Percentiles rank a stretch among this genome's conserved stretches.
Conservation (phyloP, 2,113 vertebrate genomes). For the Megaptera novaeangliae region DNA sequence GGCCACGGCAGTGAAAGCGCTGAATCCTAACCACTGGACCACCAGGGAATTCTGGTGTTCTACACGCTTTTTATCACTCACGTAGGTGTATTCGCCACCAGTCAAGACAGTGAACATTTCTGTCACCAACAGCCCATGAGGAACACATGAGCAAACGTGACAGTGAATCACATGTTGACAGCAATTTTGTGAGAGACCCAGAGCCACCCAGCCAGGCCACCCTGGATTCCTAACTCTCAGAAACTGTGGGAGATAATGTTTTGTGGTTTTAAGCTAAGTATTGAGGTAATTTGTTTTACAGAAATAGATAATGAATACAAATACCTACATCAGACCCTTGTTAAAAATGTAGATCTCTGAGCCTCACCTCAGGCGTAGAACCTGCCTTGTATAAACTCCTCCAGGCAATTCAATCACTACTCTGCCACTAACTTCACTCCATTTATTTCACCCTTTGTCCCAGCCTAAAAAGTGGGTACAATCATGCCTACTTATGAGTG, state of each 20-base stretch:
- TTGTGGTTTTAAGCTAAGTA: neutral
- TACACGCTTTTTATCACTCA: neutral
- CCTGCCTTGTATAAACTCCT: neutral
- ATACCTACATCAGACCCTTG: neutral
- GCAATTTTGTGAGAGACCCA: neutral
- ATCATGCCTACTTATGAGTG: neutral
- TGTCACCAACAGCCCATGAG: neutral
- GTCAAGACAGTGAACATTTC: neutral
- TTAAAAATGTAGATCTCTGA: neutral
- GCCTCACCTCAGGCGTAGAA: neutral
- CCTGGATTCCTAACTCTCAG: neutral
- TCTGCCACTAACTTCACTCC: neutral
- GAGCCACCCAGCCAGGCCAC: neutral
- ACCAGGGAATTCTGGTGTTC: neutral
- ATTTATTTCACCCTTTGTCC: neutral
- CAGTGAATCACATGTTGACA: accelerated
- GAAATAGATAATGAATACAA: neutral
- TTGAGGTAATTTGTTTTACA: neutral
- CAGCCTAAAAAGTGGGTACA: neutral
- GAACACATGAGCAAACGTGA: neutral
- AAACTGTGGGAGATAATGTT: neutral
- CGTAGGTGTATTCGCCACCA: too few relatives aligned
- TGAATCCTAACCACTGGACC: neutral
- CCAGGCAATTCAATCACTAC: neutral
- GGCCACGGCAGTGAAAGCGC: neutral